Base-by-base conservation (phyloP, 2,888 invertebrate species). In the Lochmaea capreae region DNA sequence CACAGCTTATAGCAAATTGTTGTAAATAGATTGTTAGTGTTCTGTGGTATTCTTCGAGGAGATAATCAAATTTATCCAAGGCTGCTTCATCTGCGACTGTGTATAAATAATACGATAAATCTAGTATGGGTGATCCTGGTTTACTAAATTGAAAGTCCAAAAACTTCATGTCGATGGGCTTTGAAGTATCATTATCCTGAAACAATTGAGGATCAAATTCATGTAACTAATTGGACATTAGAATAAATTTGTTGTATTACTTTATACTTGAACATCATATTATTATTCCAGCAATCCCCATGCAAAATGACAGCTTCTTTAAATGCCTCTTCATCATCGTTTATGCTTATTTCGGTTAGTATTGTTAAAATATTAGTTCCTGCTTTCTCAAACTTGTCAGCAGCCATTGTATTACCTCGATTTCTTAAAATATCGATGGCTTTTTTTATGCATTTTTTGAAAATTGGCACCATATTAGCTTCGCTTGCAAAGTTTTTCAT, bases 261-360 rank as follows among this genome's bases (percentile, higher is more conserved):
- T 61, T 78, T 71, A 73, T 84, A 83, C 73, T 81, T 78, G 72
- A 83, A 84, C 81, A 84, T 80, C 79, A 84, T 82, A 66, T 84
- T 84, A 65, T 84, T 84, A 65, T 78, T 82, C 84, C 84, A 84
- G 68, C 83, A 82, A 76, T 84, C 84, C 6, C 84, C 83, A 77
- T 84, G 84, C 3, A 79, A 62, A 52, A 70, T 42, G 2, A 63
- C 69, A 54, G 63, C 69, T 33, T 70, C 69, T 10, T 33, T 42
- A 11, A 54, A 54, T 52, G 62, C 63, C n/a, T 63, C 63, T 18
- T 8, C 9, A 65, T 73, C 39, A 43, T 71, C 46, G 12, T 18
- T 2, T 42, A 16, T 1, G 0, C 49, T 46, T 63, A 65, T 14
- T 18, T 65, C 71, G 0, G 72, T 61, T 14, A 80, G 18, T 33